Evolutionary conservation across 2,113 vertebrate species (phyloP).

Genomic region (Lepisosteus oculatus): DNA sequence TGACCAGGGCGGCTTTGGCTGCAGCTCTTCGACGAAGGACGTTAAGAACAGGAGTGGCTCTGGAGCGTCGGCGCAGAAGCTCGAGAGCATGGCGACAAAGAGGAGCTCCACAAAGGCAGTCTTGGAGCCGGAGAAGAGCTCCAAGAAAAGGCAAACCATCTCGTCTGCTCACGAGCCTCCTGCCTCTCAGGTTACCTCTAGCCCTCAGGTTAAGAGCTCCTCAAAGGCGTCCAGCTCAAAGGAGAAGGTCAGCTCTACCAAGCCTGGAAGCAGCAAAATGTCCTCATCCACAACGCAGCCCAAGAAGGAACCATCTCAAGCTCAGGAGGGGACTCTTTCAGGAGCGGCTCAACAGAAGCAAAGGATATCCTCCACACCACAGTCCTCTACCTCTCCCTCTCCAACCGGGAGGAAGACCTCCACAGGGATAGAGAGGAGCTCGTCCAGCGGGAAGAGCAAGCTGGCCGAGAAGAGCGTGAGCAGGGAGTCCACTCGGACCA

Average conservation of each 20-base stretch:
- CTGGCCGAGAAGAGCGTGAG: slow-evolving; percentile 78
- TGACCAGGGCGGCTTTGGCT: slow-evolving; percentile 82
- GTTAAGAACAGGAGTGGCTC: slow-evolving; percentile 65
- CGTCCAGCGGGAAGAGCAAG: slow-evolving; percentile 62
- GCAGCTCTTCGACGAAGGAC: slow-evolving; percentile 80
- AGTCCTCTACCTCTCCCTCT: slow-evolving; percentile 60
- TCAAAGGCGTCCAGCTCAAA: slow-evolving; percentile 53
- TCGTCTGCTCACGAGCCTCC: slow-evolving; percentile 62
- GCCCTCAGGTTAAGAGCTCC: slow-evolving; percentile 66
- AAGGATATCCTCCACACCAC: slow-evolving; percentile 60
- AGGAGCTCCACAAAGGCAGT: slow-evolving; percentile 59
- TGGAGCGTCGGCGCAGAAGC: slow-evolving; percentile 55
- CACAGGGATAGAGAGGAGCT: slow-evolving; percentile 51
- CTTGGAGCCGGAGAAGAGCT: slow-evolving; percentile 70
- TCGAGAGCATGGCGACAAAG: slow-evolving; percentile 58
- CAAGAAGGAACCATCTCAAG: slow-evolving; percentile 65
- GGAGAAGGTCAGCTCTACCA: slow-evolving; percentile 62
- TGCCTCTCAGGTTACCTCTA: slow-evolving; percentile 61
- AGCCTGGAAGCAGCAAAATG: slow-evolving; percentile 60
- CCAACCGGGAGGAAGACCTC: slow-evolving; percentile 65
- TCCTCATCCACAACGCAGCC: slow-evolving; percentile 67
- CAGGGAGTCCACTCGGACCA: slow-evolving; percentile 79
- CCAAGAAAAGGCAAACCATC: slow-evolving; percentile 74
- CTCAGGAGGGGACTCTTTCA: slow-evolving; percentile 46
- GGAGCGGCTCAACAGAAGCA: slow-evolving; percentile 65